Evolutionary conservation across 1,140 invertebrate species (phyloP), one percentile per base, ranked within the genome.

Genomic region (Macrosteles quadrilineatus): DNA sequence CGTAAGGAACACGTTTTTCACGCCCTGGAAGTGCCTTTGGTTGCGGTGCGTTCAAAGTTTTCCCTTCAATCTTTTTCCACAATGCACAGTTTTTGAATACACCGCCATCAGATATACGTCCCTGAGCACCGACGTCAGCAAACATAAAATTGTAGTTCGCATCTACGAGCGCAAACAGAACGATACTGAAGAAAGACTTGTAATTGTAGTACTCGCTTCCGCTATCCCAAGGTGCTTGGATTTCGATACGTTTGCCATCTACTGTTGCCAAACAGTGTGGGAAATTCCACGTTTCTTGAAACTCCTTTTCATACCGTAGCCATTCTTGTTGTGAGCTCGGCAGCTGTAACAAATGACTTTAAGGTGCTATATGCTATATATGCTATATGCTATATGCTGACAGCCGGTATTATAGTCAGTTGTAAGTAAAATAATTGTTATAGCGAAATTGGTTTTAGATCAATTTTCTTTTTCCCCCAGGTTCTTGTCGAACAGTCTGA

Each of bases 31-130:
- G 68, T 59, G 69, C 67, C 40, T 32, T 47, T 30, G 71, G 63
- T 50, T n/a, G 55, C 57, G 78, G 79, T 23, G 80, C 72, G 64
- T 76, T 74, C 66, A 75, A 59, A 36, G 53, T 73, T n/a, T 71
- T 57, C 27, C 50, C 63, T 11, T 43, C 23, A 57, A 78, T 67
- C 69, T 74, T 74, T 72, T 74, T 55, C 30, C 69, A 71, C 67
- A 80, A 71, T 11, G 3, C 6, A 1, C 1, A 30, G 11, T 59
- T 36, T 57, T 55, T 59, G 31, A 68, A 68, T 21, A 68, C 30
- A 1, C 11, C 45, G 1, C 77, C 76, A 75, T 83, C 80, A 47
- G 77, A 72, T 72, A 80, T 73, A 70, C 75, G 80, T 25, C 80
- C 80, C 68, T 4, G 57, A 19, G 19, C 21, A 9, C 57, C 57